These are phyloP conservation scores for Spicauda simplicius DNA, from an alignment of 2,888 invertebrate genomes.

Conservation along the genomic window DNA sequence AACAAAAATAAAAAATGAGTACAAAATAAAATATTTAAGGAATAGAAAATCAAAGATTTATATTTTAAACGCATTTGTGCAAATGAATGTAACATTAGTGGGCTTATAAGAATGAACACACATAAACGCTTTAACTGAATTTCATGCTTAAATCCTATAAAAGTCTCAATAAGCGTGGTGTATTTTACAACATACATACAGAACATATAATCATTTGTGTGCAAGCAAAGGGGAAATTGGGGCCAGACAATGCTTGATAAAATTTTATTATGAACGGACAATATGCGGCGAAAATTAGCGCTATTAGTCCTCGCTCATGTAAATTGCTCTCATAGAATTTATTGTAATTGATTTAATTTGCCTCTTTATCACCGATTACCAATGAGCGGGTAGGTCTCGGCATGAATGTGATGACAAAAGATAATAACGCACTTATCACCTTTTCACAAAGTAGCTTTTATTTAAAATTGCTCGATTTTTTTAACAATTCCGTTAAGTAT, in stretches of 20 bases:
- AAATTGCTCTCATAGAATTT: conserved; percentile 64
- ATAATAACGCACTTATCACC: conserved; percentile 12
- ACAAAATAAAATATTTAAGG: too few species aligned
- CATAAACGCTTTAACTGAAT: too few species aligned
- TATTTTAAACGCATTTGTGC: too few species aligned
- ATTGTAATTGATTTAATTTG: conserved; percentile 76
- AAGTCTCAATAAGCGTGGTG: not conserved
- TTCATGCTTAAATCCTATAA: too few species aligned
- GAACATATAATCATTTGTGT: conserved; percentile 35
- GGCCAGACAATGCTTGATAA: conserved; percentile 64
- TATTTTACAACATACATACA: not conserved
- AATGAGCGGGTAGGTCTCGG: conserved; percentile 10
- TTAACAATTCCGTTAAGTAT: not conserved
- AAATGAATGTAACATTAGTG: too few species aligned
- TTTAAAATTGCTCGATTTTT: not conserved
- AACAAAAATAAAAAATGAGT: too few species aligned
- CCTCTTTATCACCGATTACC: conserved; percentile 64
- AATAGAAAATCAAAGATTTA: too few species aligned
- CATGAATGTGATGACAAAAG: conserved; percentile 13
- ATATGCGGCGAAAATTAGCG: conserved; percentile 69
- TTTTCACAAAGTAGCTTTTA: conserved; percentile 19
- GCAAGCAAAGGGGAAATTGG: conserved; percentile 55
- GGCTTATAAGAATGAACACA: too few species aligned
- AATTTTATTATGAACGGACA: conserved; percentile 67
- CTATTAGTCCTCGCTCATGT: conserved; percentile 64